phyloP scores from a whole-genome alignment of 1,140 invertebrate species.

The Babylonia areolata region DNA sequence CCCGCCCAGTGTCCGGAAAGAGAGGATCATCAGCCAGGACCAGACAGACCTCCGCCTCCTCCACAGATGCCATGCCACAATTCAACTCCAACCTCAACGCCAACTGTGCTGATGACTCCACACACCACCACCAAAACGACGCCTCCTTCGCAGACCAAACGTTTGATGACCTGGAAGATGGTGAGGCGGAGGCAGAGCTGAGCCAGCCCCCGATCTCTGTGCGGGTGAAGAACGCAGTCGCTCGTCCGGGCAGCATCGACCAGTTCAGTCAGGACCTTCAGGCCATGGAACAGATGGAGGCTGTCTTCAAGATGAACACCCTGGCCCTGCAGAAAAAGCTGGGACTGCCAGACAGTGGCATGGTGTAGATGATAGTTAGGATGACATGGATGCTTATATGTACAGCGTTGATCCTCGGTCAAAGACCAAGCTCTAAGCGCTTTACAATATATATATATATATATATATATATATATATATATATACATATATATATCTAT shows the following conservation, averaged over 20 bases:
- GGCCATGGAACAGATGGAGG: constrained; percentile 28
- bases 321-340: constrained; percentile 24
- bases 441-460: no score
- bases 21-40: background rate
- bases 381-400: no score
- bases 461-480: no score
- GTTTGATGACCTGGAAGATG: background rate
- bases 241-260: background rate
- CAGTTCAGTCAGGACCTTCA: constrained; percentile 13
- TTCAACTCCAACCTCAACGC: background rate
- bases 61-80: background rate
- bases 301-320: background rate
- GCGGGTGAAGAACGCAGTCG: constrained; percentile 4
- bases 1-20: background rate
- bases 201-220: background rate
- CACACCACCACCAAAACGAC: background rate
- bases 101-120: background rate
- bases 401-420: no score
- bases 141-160: background rate
- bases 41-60: background rate
- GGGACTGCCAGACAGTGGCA: constrained; percentile 23
- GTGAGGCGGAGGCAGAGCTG: background rate
- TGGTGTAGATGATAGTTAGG: no score
- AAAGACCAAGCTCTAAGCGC: no score
- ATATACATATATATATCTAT: no score